Evolutionary conservation across 1,140 invertebrate genomes (phyloP).

Genomic region (Probaryconus sp.): DNA sequence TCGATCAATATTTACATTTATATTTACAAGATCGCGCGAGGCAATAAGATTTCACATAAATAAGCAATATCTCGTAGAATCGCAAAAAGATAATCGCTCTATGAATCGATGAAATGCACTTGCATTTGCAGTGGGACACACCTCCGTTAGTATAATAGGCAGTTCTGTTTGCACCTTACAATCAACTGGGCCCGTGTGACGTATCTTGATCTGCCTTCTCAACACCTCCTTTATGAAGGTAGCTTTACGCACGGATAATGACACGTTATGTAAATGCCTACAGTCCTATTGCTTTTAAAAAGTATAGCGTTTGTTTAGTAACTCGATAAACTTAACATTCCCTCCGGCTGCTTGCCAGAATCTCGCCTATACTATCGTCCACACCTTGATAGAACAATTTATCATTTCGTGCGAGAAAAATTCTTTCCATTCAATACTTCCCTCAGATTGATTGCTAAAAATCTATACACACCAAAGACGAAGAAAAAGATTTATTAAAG

Average conservation of each 20-base stretch:
- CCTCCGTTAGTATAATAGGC: slow-evolving; percentile 53
- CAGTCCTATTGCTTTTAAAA: slow-evolving; percentile 62
- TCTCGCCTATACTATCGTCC: slow-evolving; percentile 35
- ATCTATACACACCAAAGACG: too few species aligned
- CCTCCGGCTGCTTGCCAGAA: slow-evolving; percentile 28
- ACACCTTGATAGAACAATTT: slow-evolving; percentile 39
- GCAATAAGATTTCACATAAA: background rate
- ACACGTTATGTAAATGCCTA: slow-evolving; percentile 67
- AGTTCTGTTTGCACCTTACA: slow-evolving; percentile 67
- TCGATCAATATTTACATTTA: too few species aligned
- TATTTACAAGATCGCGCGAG: too few species aligned
- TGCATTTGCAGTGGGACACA: slow-evolving; percentile 27
- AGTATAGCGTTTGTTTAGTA: slow-evolving; percentile 70
- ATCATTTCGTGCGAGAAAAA: slow-evolving; percentile 15
- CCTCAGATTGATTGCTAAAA: too few species aligned
- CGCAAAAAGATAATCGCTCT: slow-evolving; percentile 28
- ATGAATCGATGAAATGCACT: slow-evolving; percentile 42
- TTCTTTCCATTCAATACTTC: too few species aligned
- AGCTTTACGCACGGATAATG: slow-evolving; percentile 68
- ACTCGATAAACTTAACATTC: slow-evolving; percentile 58
- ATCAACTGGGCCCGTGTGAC: slow-evolving; percentile 43
- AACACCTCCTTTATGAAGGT: slow-evolving; percentile 75
- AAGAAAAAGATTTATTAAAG: too few species aligned
- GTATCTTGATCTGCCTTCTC: slow-evolving; percentile 72
- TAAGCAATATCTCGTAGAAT: slow-evolving; percentile 12